phyloP scores from a whole-genome alignment of 2,113 vertebrate species.

The Melanerpes aurifrons region DNA sequence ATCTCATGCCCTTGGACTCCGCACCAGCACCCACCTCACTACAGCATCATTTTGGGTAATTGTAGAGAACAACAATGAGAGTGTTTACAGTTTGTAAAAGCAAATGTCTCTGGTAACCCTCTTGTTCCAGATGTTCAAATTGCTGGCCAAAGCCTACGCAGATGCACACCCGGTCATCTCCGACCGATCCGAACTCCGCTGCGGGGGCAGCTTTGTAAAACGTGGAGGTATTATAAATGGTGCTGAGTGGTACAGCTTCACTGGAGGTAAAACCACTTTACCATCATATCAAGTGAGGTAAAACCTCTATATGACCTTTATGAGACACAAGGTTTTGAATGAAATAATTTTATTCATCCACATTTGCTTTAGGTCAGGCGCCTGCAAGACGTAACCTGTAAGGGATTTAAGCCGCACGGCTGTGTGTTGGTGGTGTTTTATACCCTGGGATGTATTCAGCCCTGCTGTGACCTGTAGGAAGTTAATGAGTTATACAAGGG shows the following conservation, averaged over 20 bases:
- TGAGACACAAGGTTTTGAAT: conserved; percentile 15
- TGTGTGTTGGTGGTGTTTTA: not conserved
- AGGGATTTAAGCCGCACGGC: not conserved
- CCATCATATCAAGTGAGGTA: conserved; percentile 55
- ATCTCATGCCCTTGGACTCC: too few relatives aligned
- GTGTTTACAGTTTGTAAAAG: not conserved
- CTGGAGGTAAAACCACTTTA: conserved; percentile 85
- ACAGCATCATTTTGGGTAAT: too few relatives aligned
- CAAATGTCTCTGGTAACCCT: not conserved
- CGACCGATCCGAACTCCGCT: conserved; percentile 86
- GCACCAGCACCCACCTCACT: too few relatives aligned
- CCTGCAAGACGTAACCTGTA: not conserved
- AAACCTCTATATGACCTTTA: conserved; percentile 48
- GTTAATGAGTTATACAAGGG: not conserved
- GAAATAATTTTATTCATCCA: not conserved
- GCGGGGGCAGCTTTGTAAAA: conserved; percentile 89
- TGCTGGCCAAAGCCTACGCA: conserved; percentile 90
- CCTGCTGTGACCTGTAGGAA: not conserved
- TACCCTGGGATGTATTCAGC: not conserved
- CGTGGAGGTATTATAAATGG: conserved; percentile 92
- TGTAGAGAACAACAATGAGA: not conserved
- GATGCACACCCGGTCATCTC: conserved; percentile 90
- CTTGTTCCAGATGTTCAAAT: conserved; percentile 84
- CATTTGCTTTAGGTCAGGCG: not conserved
- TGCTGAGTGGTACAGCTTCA: conserved; percentile 96